phyloP scores from a whole-genome alignment of 2,888 invertebrate species.

The Rhopalosiphum nymphaeae region DNA sequence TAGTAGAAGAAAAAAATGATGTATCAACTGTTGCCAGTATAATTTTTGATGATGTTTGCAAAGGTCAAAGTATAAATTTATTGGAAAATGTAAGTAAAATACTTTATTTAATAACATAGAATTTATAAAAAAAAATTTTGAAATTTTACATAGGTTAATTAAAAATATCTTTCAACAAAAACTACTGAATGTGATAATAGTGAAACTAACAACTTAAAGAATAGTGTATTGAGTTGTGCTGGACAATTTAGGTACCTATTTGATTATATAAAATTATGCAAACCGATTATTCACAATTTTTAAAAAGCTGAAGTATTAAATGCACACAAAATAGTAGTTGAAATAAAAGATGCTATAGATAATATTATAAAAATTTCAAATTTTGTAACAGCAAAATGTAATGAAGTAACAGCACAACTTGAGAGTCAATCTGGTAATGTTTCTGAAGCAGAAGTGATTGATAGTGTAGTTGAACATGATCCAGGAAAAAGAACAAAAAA shows the following conservation, averaged over 20 bases:
- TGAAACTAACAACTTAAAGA: too few relatives aligned
- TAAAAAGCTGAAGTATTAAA: neutral
- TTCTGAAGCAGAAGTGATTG: slow-evolving; percentile 12
- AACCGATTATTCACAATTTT: too few relatives aligned
- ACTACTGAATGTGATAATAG: too few relatives aligned
- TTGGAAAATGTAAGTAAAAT: too few relatives aligned
- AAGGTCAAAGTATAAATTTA: too few relatives aligned
- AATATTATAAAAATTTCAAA: neutral
- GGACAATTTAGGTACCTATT: too few relatives aligned
- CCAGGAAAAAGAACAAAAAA: slow-evolving; percentile 33
- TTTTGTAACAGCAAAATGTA: neutral
- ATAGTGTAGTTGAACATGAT: slow-evolving; percentile 41
- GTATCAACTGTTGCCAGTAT: neutral
- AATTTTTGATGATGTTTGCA: neutral
- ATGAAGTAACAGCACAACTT: slow-evolving; percentile 6
- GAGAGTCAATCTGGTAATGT: slow-evolving; percentile 23
- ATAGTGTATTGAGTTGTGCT: too few relatives aligned
- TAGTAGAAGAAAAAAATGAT: neutral
- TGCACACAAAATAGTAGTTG: neutral
- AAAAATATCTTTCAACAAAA: too few relatives aligned
- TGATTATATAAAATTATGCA: too few relatives aligned
- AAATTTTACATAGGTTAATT: too few relatives aligned
- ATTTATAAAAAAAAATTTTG: too few relatives aligned
- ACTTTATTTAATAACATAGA: too few relatives aligned
- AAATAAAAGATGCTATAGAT: neutral